Evolutionary conservation across 1,140 invertebrate genomes (phyloP).

Genomic region (Ostrea denselamellosa): DNA sequence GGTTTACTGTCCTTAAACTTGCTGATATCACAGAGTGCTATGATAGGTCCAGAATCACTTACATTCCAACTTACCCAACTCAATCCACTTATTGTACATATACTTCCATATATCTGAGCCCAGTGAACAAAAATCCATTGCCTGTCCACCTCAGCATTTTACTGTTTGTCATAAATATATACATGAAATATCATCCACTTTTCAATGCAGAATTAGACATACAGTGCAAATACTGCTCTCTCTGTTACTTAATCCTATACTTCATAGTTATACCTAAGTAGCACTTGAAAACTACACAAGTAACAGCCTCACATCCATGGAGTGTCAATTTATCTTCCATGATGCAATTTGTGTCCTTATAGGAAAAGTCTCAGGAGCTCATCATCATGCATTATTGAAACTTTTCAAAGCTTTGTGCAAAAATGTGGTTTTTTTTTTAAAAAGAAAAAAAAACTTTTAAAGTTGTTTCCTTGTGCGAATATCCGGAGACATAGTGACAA

Average conservation of each 20-base stretch:
- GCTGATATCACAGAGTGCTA: neutral
- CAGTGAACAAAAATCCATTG: conserved; percentile 8
- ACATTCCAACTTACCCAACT: neutral
- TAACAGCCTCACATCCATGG: neutral
- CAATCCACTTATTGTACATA: conserved; percentile 23
- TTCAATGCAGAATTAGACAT: neutral
- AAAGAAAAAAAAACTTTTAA: neutral
- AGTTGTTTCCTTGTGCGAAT: neutral
- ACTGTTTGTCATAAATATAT: neutral
- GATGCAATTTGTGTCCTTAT: neutral
- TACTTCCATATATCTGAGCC: conserved; percentile 16
- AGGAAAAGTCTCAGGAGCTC: neutral
- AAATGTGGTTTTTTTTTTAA: neutral
- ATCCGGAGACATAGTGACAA: conserved; percentile 13
- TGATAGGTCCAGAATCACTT: neutral
- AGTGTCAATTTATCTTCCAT: neutral
- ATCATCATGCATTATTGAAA: neutral
- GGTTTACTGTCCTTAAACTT: no score
- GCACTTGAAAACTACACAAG: conserved; percentile 21
- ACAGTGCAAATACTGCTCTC: neutral
- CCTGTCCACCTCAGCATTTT: neutral
- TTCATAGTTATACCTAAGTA: neutral
- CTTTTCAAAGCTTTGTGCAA: neutral
- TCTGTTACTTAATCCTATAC: neutral
- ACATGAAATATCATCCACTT: neutral